These are phyloP conservation scores for Fabriciana adippe DNA, from an alignment of 2,888 invertebrate genomes.

Conservation along the genomic window DNA sequence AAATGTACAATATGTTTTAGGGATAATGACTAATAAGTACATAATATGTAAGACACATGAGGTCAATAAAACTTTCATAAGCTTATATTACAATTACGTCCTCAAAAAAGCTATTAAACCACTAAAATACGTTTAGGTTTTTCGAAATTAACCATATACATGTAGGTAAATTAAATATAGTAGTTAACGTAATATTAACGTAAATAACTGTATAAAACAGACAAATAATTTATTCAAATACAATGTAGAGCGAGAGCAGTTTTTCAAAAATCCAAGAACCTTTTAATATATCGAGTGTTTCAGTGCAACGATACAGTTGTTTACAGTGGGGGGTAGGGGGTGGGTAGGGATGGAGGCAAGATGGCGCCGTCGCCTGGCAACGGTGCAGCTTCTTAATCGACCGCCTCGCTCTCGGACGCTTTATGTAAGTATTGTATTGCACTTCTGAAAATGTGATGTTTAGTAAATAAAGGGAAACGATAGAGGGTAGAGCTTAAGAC, in stretches of 20 bases:
- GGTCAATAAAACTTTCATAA: too few relatives aligned
- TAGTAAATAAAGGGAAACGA: slow-evolving; percentile 33
- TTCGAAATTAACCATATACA: too few relatives aligned
- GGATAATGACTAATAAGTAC: too few relatives aligned
- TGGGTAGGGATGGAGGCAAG: slow-evolving; percentile 65
- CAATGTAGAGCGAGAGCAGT: slow-evolving; percentile 17
- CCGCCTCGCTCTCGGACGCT: slow-evolving; percentile 67
- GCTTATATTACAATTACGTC: too few relatives aligned
- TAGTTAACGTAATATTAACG: too few relatives aligned
- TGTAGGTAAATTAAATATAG: too few relatives aligned
- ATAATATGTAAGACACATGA: too few relatives aligned
- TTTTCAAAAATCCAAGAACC: slow-evolving; percentile 51
- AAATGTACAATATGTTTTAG: too few relatives aligned
- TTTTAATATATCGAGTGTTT: slow-evolving; percentile 80
- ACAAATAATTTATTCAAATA: slow-evolving; percentile 10
- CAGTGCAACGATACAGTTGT: slow-evolving; percentile 81
- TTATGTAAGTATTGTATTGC: slow-evolving; percentile 80
- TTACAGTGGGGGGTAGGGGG: slow-evolving; percentile 67
- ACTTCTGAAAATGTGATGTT: slow-evolving; percentile 55
- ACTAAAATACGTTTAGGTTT: too few relatives aligned
- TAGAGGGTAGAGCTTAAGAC: not conserved
- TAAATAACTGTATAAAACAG: not conserved
- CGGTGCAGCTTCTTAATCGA: slow-evolving; percentile 82
- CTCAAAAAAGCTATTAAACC: too few relatives aligned
- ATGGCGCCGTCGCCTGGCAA: slow-evolving; percentile 80